These are phyloP conservation scores for Tribolium madens DNA, from an alignment of 1,140 invertebrate species.

Conservation along the genomic window DNA sequence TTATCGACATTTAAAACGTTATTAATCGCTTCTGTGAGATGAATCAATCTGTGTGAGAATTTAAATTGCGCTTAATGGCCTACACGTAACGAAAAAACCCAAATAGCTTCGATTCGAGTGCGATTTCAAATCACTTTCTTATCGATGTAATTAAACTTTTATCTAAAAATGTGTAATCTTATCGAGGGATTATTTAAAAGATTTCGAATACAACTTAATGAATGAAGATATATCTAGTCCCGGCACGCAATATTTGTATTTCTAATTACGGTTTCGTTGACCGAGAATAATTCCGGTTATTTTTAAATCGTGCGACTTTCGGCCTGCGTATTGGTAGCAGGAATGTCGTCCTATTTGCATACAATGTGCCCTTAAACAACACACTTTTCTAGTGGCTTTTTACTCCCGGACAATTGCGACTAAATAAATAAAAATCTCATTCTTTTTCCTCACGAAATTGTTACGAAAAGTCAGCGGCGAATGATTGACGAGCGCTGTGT, in stretches of 20 bases:
- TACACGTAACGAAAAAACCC: conserved; percentile 26
- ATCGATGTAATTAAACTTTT: conserved; percentile 47
- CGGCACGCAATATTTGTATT: conserved; percentile 33
- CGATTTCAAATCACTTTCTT: conserved; percentile 43
- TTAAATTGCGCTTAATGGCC: conserved; percentile 44
- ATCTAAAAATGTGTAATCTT: conserved; percentile 44
- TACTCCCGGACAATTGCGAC: conserved; percentile 42
- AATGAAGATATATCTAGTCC: conserved; percentile 12
- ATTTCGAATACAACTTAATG: conserved; percentile 23
- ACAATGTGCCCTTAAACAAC: conserved; percentile 58
- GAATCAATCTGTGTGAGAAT: conserved; percentile 39
- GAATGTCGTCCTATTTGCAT: conserved; percentile 58
- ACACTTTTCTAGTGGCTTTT: conserved; percentile 56
- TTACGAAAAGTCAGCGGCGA: conserved; percentile 7
- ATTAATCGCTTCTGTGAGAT: conserved; percentile 19
- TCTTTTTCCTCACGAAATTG: conserved; percentile 5
- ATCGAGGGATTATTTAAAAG: conserved; percentile 33
- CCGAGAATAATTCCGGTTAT: conserved; percentile 52
- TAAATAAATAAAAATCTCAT: conserved; percentile 44
- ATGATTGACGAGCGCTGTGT: not conserved
- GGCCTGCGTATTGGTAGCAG: conserved; percentile 55
- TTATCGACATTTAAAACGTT: conserved; percentile 12
- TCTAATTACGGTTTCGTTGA: conserved; percentile 15
- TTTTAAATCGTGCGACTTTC: conserved; percentile 54
- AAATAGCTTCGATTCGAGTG: conserved; percentile 39